These are phyloP conservation scores for Zaprionus kolodkinae DNA, from an alignment of 1,140 invertebrate genomes.

Conservation along the genomic window DNA sequence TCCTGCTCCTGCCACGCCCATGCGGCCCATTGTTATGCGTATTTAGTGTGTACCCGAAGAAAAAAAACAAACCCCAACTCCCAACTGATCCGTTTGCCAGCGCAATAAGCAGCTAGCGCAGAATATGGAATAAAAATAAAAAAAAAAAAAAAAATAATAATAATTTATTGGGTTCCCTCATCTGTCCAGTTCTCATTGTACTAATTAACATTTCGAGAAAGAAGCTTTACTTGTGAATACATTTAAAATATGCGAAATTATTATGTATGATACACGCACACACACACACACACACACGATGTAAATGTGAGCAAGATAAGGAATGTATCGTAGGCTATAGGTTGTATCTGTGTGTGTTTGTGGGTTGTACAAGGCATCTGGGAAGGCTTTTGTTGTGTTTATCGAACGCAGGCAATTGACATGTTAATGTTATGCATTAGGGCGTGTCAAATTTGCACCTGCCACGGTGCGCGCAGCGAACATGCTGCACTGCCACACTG, in stretches of 20 bases:
- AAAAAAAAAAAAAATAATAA: constrained; percentile 4
- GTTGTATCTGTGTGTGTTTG: background rate
- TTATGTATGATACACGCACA: background rate
- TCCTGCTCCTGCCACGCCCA: constrained; percentile 44
- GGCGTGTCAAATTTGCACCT: constrained; percentile 33
- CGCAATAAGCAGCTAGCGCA: constrained; percentile 52
- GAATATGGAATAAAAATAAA: constrained; percentile 52
- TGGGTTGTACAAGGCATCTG: constrained; percentile 1
- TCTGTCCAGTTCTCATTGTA: background rate
- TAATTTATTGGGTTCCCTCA: constrained; percentile 19
- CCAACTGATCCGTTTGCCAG: constrained; percentile 48
- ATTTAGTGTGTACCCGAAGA: constrained; percentile 37
- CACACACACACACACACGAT: background rate
- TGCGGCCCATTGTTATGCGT: constrained; percentile 40
- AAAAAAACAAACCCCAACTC: constrained; percentile 20
- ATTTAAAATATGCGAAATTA: background rate
- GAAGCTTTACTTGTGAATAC: background rate
- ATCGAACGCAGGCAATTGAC: constrained; percentile 29
- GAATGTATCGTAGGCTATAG: background rate
- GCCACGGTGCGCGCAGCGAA: background rate
- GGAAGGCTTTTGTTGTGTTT: constrained; percentile 17
- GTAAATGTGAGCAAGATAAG: background rate
- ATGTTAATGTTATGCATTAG: constrained; percentile 44
- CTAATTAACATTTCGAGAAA: background rate
- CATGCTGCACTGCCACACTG: constrained; percentile 25